Percentiles rank a stretch among this genome's conserved stretches.
These are phyloP conservation scores for Daphoenositta chrysoptera DNA, from an alignment of 2,113 vertebrate genomes.

Conservation along the genomic window DNA sequence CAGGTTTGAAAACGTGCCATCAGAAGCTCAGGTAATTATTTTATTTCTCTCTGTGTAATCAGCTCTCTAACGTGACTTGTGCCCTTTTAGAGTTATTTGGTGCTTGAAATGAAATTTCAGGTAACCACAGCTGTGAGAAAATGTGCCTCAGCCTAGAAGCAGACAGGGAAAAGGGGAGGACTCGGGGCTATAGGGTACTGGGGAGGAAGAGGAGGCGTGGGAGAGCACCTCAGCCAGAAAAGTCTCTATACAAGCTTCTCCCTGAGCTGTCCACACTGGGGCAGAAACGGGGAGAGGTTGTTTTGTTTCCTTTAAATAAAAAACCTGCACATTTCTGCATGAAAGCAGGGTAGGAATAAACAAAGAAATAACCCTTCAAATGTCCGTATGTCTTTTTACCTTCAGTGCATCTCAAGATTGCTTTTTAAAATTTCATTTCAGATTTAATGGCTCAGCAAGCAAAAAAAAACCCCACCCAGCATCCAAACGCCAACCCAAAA, in stretches of 20 bases:
- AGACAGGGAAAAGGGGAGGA: background rate
- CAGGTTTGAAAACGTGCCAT: background rate
- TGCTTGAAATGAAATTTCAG: constrained; percentile 6
- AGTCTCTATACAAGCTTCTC: background rate
- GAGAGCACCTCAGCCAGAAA: background rate
- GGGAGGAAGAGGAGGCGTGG: background rate
- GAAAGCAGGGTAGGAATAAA: background rate
- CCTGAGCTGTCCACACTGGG: background rate
- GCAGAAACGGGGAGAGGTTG: background rate
- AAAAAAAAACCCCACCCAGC: background rate
- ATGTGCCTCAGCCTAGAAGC: background rate
- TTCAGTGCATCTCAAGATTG: background rate
- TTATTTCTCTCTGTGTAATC: background rate
- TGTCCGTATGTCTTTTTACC: background rate
- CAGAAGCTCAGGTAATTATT: background rate
- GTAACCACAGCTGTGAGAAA: background rate
- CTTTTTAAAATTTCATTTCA: background rate
- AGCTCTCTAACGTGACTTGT: background rate
- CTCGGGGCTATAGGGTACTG: background rate
- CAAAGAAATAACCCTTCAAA: background rate
- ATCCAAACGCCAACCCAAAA: background rate
- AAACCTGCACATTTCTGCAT: background rate
- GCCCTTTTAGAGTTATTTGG: background rate
- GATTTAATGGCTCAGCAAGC: background rate
- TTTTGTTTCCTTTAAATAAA: background rate